These are phyloP conservation scores for Glaucopsyche alexis DNA, from an alignment of 2,888 invertebrate species.

Conservation along the genomic window DNA sequence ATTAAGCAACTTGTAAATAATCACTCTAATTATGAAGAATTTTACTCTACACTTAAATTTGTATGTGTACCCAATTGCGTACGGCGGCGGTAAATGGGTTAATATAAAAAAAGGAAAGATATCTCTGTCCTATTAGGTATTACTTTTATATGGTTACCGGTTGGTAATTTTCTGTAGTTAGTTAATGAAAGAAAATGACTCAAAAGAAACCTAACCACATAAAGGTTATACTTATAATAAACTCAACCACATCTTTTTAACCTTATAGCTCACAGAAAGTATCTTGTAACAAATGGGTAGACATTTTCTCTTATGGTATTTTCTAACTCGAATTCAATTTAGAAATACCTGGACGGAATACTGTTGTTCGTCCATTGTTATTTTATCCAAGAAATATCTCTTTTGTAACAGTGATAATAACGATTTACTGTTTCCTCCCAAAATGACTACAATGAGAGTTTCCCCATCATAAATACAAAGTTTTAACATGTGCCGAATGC, in stretches of 20 bases:
- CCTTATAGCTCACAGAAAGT: background rate
- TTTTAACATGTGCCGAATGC: background rate
- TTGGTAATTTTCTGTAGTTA: no score
- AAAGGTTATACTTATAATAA: background rate
- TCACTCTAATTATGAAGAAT: no score
- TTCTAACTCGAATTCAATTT: background rate
- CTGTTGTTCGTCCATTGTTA: constrained; percentile 22
- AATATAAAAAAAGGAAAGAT: no score
- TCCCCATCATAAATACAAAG: background rate
- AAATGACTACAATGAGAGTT: background rate
- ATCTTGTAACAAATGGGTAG: background rate
- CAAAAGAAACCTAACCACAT: no score
- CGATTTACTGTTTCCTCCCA: constrained; percentile 21
- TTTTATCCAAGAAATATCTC: constrained; percentile 22
- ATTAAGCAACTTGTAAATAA: no score
- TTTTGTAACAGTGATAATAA: constrained; percentile 28
- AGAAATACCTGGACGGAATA: background rate
- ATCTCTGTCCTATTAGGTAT: no score
- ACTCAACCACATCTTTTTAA: background rate
- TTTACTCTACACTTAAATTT: no score
- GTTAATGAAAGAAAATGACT: no score
- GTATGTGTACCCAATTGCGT: no score
- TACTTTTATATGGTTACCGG: no score
- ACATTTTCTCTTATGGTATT: background rate
- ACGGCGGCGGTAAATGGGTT: no score